Base-by-base conservation (phyloP, 2,888 invertebrate species). In the Yponomeuta evonymella region DNA sequence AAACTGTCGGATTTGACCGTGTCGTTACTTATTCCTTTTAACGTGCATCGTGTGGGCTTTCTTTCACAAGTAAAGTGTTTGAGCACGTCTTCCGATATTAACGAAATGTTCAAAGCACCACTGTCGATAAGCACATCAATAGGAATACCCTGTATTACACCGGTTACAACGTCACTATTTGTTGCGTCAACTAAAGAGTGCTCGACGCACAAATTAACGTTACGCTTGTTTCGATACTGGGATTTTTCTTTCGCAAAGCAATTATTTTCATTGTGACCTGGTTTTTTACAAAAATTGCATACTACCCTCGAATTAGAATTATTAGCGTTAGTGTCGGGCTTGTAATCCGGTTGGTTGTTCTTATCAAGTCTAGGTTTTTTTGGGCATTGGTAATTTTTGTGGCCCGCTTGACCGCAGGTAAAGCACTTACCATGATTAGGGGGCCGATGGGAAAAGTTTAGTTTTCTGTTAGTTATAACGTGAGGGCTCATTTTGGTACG, bases 231-330 rank as follows among this genome's bases (percentile, higher is more conserved):
- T 12, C 8, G 2, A 12, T 33, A 43, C 11, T 48, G n/a, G 8
- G 43, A 67, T 12, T 43, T 12, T 15, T 67, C 5, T 48, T 67
- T 67, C 3, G n/a, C 15, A 6, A 67, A 67, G 29, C 67, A 67
- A 8, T 30, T 15, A 2, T 48, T n/a, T 48, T 48, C 67, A 12
- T 1, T 15, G 15, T 67, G 67, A 9, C 33, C 66, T 8, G 6
- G n/a, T 66, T 66, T 66, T 12, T 66, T 66, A 33, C 66, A 66
- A 66, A 66, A 66, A 23, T 66, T 66, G 30, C 66, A 66, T 2
- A 9, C 43, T 67, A 36, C 36, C 36, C 5, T 36, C 36, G 36
- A 36, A 36, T 36, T 36, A 36, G 36, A 36, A 36, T 36, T 36
- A 36, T 36, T 36, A 36, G 36, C 36, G 36, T 5, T 36, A 36